Evolutionary conservation across 92 coral and sea anemone genomes (phyloP).

Genomic region (Anthopleura xanthogrammica): DNA sequence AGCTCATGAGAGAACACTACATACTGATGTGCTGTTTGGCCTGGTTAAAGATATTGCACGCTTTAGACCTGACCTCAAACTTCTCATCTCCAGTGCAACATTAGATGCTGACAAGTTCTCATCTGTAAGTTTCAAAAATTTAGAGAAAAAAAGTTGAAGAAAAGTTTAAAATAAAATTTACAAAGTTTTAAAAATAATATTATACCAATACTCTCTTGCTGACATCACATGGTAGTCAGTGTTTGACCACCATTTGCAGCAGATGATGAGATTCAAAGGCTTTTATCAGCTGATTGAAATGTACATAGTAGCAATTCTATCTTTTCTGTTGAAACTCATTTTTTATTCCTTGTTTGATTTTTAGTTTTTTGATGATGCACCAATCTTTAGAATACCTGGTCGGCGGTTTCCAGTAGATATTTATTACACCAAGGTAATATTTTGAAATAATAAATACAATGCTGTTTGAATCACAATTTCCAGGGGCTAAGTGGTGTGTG

Average conservation of each 20-base stretch:
- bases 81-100: conserved; percentile 96
- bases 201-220: too few species aligned
- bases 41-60: conserved; percentile 96
- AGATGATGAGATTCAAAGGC: too few species aligned
- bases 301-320: neutral
- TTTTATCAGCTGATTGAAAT: too few species aligned
- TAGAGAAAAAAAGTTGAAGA: too few species aligned
- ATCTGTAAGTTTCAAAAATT: conserved; percentile 42
- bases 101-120: conserved; percentile 98
- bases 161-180: too few species aligned
- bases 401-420: conserved; percentile 97
- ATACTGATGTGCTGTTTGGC: conserved; percentile 96
- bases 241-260: too few species aligned
- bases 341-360: conserved; percentile 2
- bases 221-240: too few species aligned
- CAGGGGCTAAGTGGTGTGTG: too few species aligned
- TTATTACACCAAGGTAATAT: conserved; percentile 86
- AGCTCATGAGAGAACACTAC: conserved; percentile 96
- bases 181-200: too few species aligned
- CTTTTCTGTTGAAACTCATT: neutral
- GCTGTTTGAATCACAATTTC: too few species aligned
- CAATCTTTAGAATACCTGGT: conserved; percentile 97
- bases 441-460: neutral
- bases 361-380: conserved; percentile 98
- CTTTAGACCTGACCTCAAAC: conserved; percentile 85